These are phyloP conservation scores for Cacoxenus indagator DNA, from an alignment of 2,888 invertebrate species.

Conservation along the genomic window DNA sequence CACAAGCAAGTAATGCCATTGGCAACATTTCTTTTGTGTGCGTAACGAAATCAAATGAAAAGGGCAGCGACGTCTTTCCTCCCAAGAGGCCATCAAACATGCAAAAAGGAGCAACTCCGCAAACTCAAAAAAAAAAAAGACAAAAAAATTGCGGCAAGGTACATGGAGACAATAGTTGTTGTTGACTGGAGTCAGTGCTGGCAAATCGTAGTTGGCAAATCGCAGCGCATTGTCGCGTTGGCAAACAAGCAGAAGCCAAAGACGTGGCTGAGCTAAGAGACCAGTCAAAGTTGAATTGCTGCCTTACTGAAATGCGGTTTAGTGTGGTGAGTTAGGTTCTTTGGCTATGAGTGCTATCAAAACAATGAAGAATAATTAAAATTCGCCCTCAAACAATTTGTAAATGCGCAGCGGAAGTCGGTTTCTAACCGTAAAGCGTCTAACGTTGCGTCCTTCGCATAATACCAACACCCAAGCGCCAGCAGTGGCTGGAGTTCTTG, in stretches of 20 bases:
- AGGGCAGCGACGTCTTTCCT: conserved; percentile 13
- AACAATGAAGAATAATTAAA: conserved; percentile 66
- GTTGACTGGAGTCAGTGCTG: background rate
- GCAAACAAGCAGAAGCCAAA: conserved; percentile 14
- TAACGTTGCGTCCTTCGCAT: too few species aligned
- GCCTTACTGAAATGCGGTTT: background rate
- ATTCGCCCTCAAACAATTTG: conserved; percentile 64
- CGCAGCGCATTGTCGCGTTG: background rate
- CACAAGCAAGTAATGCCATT: conserved; percentile 6
- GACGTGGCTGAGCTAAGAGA: background rate
- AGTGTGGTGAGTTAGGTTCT: background rate
- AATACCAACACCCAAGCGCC: too few species aligned
- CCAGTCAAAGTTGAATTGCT: background rate
- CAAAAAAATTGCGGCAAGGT: background rate
- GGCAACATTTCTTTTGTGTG: conserved; percentile 19
- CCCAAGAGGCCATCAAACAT: background rate
- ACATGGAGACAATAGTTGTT: background rate
- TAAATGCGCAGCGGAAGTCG: conserved; percentile 45
- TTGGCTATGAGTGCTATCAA: conserved; percentile 51
- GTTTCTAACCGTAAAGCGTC: too few species aligned
- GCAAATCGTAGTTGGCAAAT: background rate
- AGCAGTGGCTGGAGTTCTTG: too few species aligned
- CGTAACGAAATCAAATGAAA: conserved; percentile 23
- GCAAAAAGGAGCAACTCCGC: background rate
- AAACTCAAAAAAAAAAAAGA: background rate